Conservation (phyloP, 2,113 vertebrate genomes). For the human (Homo sapiens) region GRCh38 chr5:89287501-89288000, state of each 20-base stretch:
- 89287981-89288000: background rate
- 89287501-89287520: background rate
- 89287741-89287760: background rate
- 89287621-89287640: background rate
- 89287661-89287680: background rate
- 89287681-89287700: background rate
- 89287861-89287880: background rate
- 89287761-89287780: background rate
- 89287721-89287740: background rate
- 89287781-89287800: background rate
- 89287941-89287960: slow-evolving; percentile 5
- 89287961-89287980: background rate
- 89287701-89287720: background rate
- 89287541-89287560: slow-evolving; percentile 44
- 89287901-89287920: background rate
- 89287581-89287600: slow-evolving; percentile 48
- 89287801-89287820: background rate
- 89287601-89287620: background rate
- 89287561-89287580: slow-evolving; percentile 24
- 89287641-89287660: background rate
- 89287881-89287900: background rate
- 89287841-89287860: background rate
- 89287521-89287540: background rate
- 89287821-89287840: background rate
- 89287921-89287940: background rate